Evolutionary conservation across 2,888 invertebrate species (phyloP), one percentile per base, ranked within the genome.

Genomic region (Miltochrista miniata): DNA sequence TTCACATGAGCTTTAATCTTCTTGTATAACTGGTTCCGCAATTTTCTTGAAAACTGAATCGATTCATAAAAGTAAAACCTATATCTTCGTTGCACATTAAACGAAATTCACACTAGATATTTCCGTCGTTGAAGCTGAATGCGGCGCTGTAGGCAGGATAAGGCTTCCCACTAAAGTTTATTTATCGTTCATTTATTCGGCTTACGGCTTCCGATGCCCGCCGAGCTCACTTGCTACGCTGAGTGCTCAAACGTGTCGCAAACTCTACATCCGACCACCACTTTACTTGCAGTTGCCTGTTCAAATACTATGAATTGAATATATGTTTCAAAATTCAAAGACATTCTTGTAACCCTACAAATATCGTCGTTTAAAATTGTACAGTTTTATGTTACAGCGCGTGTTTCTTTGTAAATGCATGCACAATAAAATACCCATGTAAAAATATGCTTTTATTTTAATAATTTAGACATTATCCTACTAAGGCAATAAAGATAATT

Each of bases 231-330:
- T 43, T 34, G 43, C 12, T 31, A 39, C 54, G 36, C 48, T 59
- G 48, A 67, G 66, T 68, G 66, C 69, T 54, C 54, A 55, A 61
- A 47, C 61, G 49, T 66, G 69, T 64, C 51, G 40, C 50, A 35
- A 58, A 56, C 55, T 40, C 50, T 12, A 52, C 46, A 45, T 5
- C 9, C 33, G 24, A 64, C 51, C 54, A 39, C 60, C 47, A 24
- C 43, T 58, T 47, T 46, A 36, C n/a, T 48, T 33, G 30, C 45
- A 44, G 30, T 35, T 29, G 18, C 24, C 11, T 29, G 45, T 45
- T 45, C 33, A 48, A 45, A 51, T 41, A 45, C 40, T 45, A 33
- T 45, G 45, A 39, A 51, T 29, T 34, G 24, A 35, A 33, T n/a
- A 34, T 44, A n/a, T n/a, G n/a, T n/a, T n/a, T n/a, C n/a, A n/a